These are phyloP conservation scores for Agriopis marginaria DNA, from an alignment of 2,888 invertebrate species.

Conservation along the genomic window DNA sequence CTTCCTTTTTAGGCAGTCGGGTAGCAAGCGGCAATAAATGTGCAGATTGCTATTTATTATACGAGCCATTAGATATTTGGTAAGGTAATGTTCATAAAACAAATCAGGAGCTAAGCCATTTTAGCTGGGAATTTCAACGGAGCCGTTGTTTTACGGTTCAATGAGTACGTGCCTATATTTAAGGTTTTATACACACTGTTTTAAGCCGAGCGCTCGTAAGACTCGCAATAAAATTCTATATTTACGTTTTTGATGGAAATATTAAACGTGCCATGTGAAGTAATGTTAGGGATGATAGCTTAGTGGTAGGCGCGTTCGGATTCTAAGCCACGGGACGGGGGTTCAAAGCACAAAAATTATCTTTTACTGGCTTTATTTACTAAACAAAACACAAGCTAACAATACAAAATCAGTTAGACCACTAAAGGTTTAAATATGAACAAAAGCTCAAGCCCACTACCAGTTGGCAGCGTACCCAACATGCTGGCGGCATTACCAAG, in stretches of 20 bases:
- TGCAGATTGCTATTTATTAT: background rate
- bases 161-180: constrained; percentile 35
- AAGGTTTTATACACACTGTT: constrained; percentile 21
- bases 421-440: too few relatives aligned
- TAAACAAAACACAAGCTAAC: too few relatives aligned
- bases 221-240: constrained; percentile 33
- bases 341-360: too few relatives aligned
- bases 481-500: too few relatives aligned
- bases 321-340: too few relatives aligned
- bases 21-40: background rate
- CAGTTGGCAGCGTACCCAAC: too few relatives aligned
- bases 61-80: constrained; percentile 1
- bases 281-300: background rate
- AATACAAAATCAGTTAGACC: too few relatives aligned
- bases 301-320: too few relatives aligned
- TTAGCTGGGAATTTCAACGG: constrained; percentile 27
- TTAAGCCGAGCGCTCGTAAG: constrained; percentile 29
- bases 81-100: constrained; percentile 17
- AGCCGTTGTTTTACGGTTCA: constrained; percentile 36
- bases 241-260: constrained; percentile 32
- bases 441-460: too few relatives aligned
- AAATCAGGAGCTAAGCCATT: constrained; percentile 22
- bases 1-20: too few relatives aligned
- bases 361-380: too few relatives aligned
- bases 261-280: constrained; percentile 21